These are phyloP conservation scores for Aleiodes sp. DNA, from an alignment of 1,140 invertebrate species.

Conservation along the genomic window DNA sequence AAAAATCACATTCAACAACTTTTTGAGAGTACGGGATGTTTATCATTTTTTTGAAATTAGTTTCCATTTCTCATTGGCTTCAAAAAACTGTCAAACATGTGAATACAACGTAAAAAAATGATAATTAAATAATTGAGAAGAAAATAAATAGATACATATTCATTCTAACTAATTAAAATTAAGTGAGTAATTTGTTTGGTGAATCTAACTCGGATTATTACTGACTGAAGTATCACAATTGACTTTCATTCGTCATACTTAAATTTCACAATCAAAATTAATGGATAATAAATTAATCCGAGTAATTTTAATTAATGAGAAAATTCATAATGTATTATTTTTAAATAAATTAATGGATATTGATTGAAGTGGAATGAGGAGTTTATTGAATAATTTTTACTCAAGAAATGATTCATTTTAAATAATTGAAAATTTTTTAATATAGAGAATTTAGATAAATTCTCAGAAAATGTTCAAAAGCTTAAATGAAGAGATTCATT, in stretches of 20 bases:
- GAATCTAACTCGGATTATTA: conserved; percentile 1
- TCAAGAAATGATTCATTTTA: too few species aligned
- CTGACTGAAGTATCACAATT: conserved; percentile 8
- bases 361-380: neutral
- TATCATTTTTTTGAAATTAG: too few species aligned
- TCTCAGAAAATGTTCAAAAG: too few species aligned
- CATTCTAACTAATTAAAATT: too few species aligned
- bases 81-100: conserved; percentile 23
- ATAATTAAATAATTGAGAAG: neutral
- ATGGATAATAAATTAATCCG: conserved; percentile 1
- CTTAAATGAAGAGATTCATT: too few species aligned
- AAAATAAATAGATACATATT: conserved; percentile 8
- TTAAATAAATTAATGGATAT: neutral
- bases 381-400: neutral
- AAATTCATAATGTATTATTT: neutral
- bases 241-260: conserved; percentile 1
- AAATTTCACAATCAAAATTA: neutral
- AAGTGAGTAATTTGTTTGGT: neutral
- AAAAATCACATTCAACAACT: conserved; percentile 10
- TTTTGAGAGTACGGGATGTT: neutral
- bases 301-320: neutral
- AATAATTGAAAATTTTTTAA: too few species aligned
- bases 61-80: neutral
- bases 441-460: too few species aligned
- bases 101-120: neutral